These are phyloP conservation scores for Cephus pulcher DNA, from an alignment of 2,888 invertebrate species.

Conservation along the genomic window DNA sequence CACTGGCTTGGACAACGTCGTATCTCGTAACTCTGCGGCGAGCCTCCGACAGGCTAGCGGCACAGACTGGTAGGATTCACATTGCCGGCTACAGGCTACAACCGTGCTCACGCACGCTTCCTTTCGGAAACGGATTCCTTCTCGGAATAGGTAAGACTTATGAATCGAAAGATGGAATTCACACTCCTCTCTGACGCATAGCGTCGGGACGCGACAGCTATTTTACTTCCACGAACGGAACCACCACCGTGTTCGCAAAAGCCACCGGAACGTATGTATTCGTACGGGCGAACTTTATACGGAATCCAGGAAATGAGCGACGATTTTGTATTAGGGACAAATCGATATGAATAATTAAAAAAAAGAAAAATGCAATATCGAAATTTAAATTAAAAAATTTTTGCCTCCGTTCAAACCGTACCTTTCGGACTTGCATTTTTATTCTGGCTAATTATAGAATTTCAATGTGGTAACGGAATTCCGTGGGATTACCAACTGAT, in stretches of 20 bases:
- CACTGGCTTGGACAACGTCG: slow-evolving; percentile 24
- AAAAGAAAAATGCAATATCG: no score
- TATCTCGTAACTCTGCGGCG: slow-evolving; percentile 9
- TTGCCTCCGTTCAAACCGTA: not conserved
- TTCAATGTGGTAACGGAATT: not conserved
- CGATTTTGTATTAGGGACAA: not conserved
- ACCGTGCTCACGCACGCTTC: slow-evolving; percentile 5
- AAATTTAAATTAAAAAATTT: not conserved
- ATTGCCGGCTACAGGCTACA: not conserved
- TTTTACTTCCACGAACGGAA: not conserved
- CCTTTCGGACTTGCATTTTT: not conserved
- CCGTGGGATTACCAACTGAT: not conserved
- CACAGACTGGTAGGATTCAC: not conserved
- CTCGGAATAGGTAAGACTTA: slow-evolving; percentile 6
- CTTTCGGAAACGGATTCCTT: slow-evolving; percentile 6
- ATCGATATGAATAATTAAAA: not conserved
- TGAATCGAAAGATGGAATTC: slow-evolving; percentile 9
- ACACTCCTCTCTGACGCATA: slow-evolving; percentile 7
- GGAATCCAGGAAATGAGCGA: not conserved
- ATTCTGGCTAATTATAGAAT: not conserved
- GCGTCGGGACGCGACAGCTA: not conserved
- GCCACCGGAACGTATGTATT: not conserved
- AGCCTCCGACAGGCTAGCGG: slow-evolving; percentile 2
- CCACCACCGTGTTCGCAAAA: not conserved
- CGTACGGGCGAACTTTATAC: not conserved